phyloP scores from a whole-genome alignment of 2,797 vertebrate genomes.

The Botia almorhae region DNA sequence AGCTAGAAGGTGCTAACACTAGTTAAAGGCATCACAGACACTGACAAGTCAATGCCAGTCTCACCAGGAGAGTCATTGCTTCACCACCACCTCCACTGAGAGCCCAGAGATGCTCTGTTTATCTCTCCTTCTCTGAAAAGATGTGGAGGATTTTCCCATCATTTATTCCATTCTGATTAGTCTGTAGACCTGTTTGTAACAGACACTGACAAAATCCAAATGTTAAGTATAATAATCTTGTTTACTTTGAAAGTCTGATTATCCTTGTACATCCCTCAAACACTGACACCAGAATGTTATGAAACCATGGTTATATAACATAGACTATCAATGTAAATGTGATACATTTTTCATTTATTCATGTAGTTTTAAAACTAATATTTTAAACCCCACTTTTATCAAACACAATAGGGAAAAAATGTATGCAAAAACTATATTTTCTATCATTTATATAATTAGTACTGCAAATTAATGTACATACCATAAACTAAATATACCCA shows the following conservation, averaged over 20 bases:
- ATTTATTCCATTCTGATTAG: neutral
- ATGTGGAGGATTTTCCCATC: neutral
- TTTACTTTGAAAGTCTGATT: neutral
- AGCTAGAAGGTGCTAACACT: neutral
- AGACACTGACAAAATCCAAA: neutral
- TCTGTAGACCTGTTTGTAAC: neutral
- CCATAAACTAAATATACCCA: no score
- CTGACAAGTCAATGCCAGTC: conserved; percentile 26
- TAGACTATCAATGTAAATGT: neutral
- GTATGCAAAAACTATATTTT: no score
- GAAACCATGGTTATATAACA: neutral
- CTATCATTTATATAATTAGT: no score
- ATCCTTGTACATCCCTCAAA: neutral
- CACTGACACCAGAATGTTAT: neutral
- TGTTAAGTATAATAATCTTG: neutral
- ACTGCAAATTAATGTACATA: no score
- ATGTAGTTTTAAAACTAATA: neutral
- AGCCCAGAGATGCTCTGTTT: neutral
- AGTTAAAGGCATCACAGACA: neutral
- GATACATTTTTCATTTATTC: neutral
- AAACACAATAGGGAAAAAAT: no score
- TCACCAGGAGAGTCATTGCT: conserved; percentile 17
- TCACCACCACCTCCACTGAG: neutral
- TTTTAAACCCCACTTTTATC: no score
- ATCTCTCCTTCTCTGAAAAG: neutral